Percentiles rank a stretch among this genome's conserved stretches.
These are phyloP conservation scores for Myotis brandtii DNA, from an alignment of 2,113 vertebrate genomes.

Conservation along the genomic window DNA sequence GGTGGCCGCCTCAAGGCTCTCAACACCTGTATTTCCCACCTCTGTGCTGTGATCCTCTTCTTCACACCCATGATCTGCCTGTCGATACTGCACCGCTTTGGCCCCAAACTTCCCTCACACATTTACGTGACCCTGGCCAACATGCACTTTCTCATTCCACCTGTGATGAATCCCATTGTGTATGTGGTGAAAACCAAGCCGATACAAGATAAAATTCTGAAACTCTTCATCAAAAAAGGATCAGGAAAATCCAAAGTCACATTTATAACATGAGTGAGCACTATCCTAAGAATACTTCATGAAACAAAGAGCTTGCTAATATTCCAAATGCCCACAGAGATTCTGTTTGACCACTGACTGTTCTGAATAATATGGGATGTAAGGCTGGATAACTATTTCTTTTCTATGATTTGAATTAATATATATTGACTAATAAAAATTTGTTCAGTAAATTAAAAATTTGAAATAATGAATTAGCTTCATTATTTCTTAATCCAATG, in stretches of 20 bases:
- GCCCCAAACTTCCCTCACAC: conserved; percentile 12
- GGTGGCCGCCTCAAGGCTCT: conserved; percentile 60
- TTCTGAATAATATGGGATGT: neutral
- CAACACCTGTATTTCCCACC: conserved; percentile 69
- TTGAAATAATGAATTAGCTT: neutral
- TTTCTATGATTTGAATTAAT: neutral
- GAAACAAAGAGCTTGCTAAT: neutral
- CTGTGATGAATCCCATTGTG: conserved; percentile 77
- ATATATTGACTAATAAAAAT: neutral
- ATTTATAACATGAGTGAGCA: neutral
- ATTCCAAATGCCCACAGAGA: neutral
- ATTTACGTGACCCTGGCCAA: conserved; percentile 73
- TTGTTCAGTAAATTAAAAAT: neutral
- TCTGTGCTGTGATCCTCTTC: conserved; percentile 67
- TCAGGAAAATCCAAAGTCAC: neutral
- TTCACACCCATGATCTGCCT: conserved; percentile 69
- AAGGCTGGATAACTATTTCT: neutral
- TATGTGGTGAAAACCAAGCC: conserved; percentile 70
- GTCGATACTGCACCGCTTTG: conserved; percentile 47
- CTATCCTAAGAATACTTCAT: neutral
- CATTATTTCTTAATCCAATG: neutral
- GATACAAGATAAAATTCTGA: conserved; percentile 61
- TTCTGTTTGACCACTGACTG: neutral
- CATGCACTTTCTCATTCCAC: conserved; percentile 77
- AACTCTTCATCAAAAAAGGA: neutral